A percentile compares a stretch with the other conserved stretches of the same genome.
Evolutionary conservation across 2,113 vertebrate species (phyloP).

Genomic region (Onychostruthus taczanowskii): DNA sequence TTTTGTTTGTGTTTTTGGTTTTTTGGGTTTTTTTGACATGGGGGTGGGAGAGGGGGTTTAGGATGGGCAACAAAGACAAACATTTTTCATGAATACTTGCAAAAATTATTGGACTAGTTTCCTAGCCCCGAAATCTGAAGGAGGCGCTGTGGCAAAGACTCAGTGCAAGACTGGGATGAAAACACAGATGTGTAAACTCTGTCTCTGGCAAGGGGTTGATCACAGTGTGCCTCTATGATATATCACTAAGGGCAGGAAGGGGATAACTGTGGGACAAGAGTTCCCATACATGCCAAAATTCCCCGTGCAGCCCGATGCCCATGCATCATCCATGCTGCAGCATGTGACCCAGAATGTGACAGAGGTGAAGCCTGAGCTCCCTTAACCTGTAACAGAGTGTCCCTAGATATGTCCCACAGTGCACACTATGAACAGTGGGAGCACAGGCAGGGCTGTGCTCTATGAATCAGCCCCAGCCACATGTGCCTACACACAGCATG

Average conservation of each 20-base stretch:
- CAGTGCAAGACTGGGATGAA: background rate
- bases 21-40: no score
- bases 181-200: background rate
- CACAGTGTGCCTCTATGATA: background rate
- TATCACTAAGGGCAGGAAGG: background rate
- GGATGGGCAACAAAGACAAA: background rate
- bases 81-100: background rate
- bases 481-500: background rate
- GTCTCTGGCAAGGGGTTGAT: background rate
- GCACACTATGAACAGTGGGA: background rate
- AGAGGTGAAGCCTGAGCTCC: background rate
- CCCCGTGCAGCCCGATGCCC: background rate
- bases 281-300: background rate
- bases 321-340: background rate
- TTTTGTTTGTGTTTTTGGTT: background rate
- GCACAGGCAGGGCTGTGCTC: background rate
- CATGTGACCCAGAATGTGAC: rapidly evolving
- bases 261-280: background rate
- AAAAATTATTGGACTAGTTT: background rate
- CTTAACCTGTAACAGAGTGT: background rate
- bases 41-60: background rate
- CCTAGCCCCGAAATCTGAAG: background rate
- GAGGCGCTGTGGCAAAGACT: background rate
- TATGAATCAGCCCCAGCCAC: background rate
- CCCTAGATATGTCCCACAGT: background rate